Base-by-base conservation (phyloP, 1,140 invertebrate genomes). In the Bactericera cockerelli region DNA sequence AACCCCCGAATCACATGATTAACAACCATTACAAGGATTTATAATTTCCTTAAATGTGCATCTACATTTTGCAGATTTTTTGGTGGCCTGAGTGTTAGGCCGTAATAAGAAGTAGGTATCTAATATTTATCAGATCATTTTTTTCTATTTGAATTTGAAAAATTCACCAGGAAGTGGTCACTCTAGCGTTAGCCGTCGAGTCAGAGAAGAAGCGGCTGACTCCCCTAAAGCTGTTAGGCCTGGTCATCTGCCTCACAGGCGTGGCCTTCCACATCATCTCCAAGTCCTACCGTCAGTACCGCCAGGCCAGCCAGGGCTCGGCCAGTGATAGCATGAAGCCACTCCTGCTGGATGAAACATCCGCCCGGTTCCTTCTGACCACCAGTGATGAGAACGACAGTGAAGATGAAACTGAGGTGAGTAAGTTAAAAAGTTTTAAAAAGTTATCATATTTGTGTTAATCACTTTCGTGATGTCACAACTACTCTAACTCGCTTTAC, bases 91-190 rank as follows among this genome's bases (percentile, higher is more conserved):
- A n/a, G n/a, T n/a, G n/a, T n/a, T n/a, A n/a, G n/a, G n/a, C n/a
- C n/a, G n/a, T n/a, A n/a, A n/a, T n/a, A n/a, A n/a, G n/a, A n/a
- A n/a, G n/a, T n/a, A n/a, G n/a, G n/a, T n/a, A n/a, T n/a, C n/a
- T n/a, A n/a, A n/a, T n/a, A n/a, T n/a, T n/a, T n/a, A n/a, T n/a
- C n/a, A n/a, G n/a, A n/a, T n/a, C n/a, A n/a, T n/a, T n/a, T n/a
- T n/a, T n/a, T n/a, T n/a, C n/a, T n/a, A n/a, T n/a, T n/a, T n/a
- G n/a, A n/a, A n/a, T n/a, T n/a, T n/a, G n/a, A n/a, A n/a, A n/a
- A n/a, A n/a, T n/a, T n/a, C n/a, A n/a, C 54, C 70, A 93, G 90
- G 93, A 98, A 80, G 81, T 96, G 64, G 84, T 84, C 66, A 92
- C 89, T 62, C 71, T 98, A 61, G 79, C 83, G 8, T 70, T 98